These are phyloP conservation scores for Reticulitermes speratus DNA, from an alignment of 1,140 invertebrate genomes.

Conservation along the genomic window DNA sequence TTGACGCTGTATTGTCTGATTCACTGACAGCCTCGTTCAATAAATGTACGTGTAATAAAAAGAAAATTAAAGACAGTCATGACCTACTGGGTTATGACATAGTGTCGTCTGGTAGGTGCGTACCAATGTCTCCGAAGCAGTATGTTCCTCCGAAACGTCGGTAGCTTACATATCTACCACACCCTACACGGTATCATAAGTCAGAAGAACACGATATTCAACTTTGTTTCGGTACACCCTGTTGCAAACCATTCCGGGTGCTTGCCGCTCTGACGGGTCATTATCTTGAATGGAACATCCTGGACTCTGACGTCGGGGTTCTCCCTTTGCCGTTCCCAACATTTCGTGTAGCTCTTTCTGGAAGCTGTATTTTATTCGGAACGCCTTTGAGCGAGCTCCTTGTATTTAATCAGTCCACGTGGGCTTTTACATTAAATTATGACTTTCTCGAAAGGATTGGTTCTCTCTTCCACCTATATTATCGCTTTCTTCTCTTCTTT, in stretches of 20 bases:
- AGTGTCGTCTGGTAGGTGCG: too few relatives aligned
- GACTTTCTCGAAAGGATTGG: not conserved
- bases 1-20: too few relatives aligned
- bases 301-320: not conserved
- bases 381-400: not conserved
- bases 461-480: not conserved
- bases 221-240: not conserved
- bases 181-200: too few relatives aligned
- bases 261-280: not conserved
- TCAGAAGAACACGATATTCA: too few relatives aligned
- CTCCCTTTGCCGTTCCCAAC: not conserved
- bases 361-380: conserved; percentile 12
- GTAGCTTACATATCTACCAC: too few relatives aligned
- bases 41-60: too few relatives aligned
- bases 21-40: too few relatives aligned
- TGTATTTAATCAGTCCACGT: not conserved
- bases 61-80: too few relatives aligned
- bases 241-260: not conserved
- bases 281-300: conserved; percentile 4
- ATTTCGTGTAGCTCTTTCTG: not conserved
- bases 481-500: not conserved
- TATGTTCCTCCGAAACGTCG: too few relatives aligned
- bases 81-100: too few relatives aligned
- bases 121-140: too few relatives aligned
- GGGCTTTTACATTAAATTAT: not conserved